Percentiles rank a stretch among this genome's conserved stretches.
These are phyloP conservation scores for Periphyllus acericola DNA, from an alignment of 2,888 invertebrate genomes.

Conservation along the genomic window DNA sequence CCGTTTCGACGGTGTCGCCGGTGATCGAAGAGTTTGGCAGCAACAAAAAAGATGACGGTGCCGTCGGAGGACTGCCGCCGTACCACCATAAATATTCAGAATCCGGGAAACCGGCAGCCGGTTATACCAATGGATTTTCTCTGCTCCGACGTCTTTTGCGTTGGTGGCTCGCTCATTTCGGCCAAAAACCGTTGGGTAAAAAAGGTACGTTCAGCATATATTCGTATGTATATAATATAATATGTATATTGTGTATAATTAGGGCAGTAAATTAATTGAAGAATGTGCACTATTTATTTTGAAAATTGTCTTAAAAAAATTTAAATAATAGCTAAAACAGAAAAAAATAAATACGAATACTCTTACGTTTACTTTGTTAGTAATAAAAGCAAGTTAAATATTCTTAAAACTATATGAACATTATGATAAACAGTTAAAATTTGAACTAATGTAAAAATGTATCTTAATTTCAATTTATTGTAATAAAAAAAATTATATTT, in stretches of 20 bases:
- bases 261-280: too few relatives aligned
- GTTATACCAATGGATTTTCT: slow-evolving; percentile 55
- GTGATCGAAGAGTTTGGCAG: slow-evolving; percentile 56
- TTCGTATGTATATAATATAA: not conserved
- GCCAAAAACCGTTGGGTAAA: slow-evolving; percentile 55
- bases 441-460: too few relatives aligned
- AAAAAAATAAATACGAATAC: too few relatives aligned
- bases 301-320: too few relatives aligned
- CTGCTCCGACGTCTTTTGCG: slow-evolving; percentile 53
- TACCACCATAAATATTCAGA: slow-evolving; percentile 26
- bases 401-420: too few relatives aligned
- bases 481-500: too few relatives aligned
- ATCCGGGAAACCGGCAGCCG: slow-evolving; percentile 39
- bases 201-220: slow-evolving; percentile 41
- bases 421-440: too few relatives aligned
- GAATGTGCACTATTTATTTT: too few relatives aligned
- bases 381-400: too few relatives aligned
- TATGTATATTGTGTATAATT: not conserved
- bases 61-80: slow-evolving; percentile 3
- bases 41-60: slow-evolving; percentile 27
- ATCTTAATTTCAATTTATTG: too few relatives aligned
- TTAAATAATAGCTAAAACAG: too few relatives aligned
- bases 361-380: too few relatives aligned
- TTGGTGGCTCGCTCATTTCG: slow-evolving; percentile 55
- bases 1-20: slow-evolving; percentile 43